Evolutionary conservation across 1,140 invertebrate species (phyloP).

Genomic region (Ectropis grisescens): DNA sequence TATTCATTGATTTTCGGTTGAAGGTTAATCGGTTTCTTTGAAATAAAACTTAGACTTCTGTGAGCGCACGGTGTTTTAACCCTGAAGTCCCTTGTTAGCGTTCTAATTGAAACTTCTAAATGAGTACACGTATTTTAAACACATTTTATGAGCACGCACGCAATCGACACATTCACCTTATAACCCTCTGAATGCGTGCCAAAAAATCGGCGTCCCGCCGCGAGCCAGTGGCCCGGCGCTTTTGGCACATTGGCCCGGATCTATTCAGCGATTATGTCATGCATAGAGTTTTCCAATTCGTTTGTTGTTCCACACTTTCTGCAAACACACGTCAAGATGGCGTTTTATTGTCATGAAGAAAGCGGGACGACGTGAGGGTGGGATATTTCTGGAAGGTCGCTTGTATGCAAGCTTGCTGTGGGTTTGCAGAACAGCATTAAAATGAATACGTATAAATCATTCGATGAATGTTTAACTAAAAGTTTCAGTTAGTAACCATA

Average conservation of each 20-base stretch:
- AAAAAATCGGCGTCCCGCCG: slow-evolving; percentile 42
- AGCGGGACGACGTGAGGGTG: slow-evolving; percentile 9
- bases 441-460: too few relatives aligned
- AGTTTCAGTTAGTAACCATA: too few relatives aligned
- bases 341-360: slow-evolving; percentile 32
- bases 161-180: slow-evolving; percentile 46
- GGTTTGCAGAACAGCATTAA: too few relatives aligned
- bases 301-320: slow-evolving; percentile 30
- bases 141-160: slow-evolving; percentile 4
- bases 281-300: slow-evolving; percentile 36
- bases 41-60: too few relatives aligned
- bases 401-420: too few relatives aligned
- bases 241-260: slow-evolving; percentile 58
- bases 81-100: too few relatives aligned
- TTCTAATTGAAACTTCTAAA: too few relatives aligned
- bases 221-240: slow-evolving; percentile 29
- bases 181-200: slow-evolving; percentile 53
- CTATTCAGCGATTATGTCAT: slow-evolving; percentile 63
- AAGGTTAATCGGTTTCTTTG: too few relatives aligned
- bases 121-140: too few relatives aligned
- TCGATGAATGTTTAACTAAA: too few relatives aligned
- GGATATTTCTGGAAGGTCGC: slow-evolving; percentile 48
- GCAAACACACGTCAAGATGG: slow-evolving; percentile 26
- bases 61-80: too few relatives aligned
- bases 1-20: too few relatives aligned